A percentile compares a stretch with the other conserved stretches of the same genome.
phyloP scores from a whole-genome alignment of 2,888 invertebrate species.

The Apodemia hepburni region DNA sequence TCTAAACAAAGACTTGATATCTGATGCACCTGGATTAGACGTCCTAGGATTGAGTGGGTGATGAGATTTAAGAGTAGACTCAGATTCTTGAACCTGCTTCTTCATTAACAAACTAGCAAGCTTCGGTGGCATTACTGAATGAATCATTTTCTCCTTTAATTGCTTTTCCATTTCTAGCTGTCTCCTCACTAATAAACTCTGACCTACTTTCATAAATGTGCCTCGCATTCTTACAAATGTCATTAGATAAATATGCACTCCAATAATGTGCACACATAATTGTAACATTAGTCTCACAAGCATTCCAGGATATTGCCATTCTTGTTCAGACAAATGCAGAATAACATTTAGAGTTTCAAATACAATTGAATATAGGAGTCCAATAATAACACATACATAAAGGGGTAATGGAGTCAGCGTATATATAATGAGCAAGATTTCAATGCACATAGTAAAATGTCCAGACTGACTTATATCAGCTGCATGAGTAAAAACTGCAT shows the following conservation, averaged over 20 bases:
- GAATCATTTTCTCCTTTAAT: conserved; percentile 97
- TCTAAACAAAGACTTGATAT: conserved; percentile 91
- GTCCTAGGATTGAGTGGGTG: conserved; percentile 65
- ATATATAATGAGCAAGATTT: conserved; percentile 94
- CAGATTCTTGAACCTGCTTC: conserved; percentile 83
- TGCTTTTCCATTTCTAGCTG: conserved; percentile 96
- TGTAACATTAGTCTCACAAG: conserved; percentile 89
- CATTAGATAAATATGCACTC: conserved; percentile 96
- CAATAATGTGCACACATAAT: conserved; percentile 94
- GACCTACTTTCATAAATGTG: conserved; percentile 98
- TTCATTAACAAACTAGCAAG: conserved; percentile 92
- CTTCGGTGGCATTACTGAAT: conserved; percentile 97
- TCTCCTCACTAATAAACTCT: conserved; percentile 92
- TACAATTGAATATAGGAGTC: conserved; percentile 89
- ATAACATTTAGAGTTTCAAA: conserved; percentile 88
- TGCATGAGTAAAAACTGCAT: conserved; percentile 65
- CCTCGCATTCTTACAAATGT: conserved; percentile 95
- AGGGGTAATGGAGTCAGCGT: conserved; percentile 95
- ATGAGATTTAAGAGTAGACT: conserved; percentile 75
- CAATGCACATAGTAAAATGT: conserved; percentile 91
- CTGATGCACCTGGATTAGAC: conserved; percentile 80
- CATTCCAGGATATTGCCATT: conserved; percentile 80
- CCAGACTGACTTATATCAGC: conserved; percentile 88
- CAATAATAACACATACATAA: conserved; percentile 90
- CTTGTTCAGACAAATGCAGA: conserved; percentile 69